Base-by-base conservation (phyloP, 2,113 vertebrate genomes). In the Porphyrio hochstetteri region DNA sequence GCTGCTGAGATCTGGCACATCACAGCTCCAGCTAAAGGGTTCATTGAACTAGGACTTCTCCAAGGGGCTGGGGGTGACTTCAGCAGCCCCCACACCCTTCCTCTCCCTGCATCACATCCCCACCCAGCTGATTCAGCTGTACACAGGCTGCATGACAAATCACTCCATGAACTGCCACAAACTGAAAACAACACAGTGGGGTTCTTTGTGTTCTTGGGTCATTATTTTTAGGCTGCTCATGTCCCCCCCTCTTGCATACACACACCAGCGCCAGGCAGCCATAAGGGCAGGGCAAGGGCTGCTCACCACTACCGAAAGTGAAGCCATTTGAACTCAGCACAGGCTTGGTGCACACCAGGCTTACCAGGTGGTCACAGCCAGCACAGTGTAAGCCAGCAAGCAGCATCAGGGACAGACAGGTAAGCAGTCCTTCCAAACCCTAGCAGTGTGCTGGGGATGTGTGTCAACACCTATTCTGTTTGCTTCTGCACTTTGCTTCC, bases 121-220 rank as follows among this genome's bases (percentile, higher is more conserved):
- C 82, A 60, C 20, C 9, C 1, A 3, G 44, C 88, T 83, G 88
- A 93, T 84, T 86, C 91, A 95, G 94, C 80, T 3, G 0, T 15
- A 28, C 59, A n/a, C 42, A 79, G 74, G 56, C 81, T 82, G 86
- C 88, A 7, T 27, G 25, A 56, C 90, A 90, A 94, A 90, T 94
- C 88, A 94, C 76, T 86, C 50, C 2, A 3, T 68, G 68, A 97
- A 77, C 29, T 67, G 71, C 59, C 88, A 64, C 0, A 0, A 88
- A 59, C 59, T 94, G 86, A 91, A 96, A 92, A 94, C 83, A 94
- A 75, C 23, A 27, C 67, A 0, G 4, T 12, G 46, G 57, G 29
- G 2, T 9, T 59, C 35, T 67, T 70, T 25, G n/a, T 56, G 16
- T 68, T 80, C 59, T 82, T 4, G 4, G 16, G 9, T 38, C 5